A percentile compares a stretch with the other conserved stretches of the same genome.
Evolutionary conservation across 2,797 vertebrate genomes (phyloP).

Genomic region (Capromys pilorides): DNA sequence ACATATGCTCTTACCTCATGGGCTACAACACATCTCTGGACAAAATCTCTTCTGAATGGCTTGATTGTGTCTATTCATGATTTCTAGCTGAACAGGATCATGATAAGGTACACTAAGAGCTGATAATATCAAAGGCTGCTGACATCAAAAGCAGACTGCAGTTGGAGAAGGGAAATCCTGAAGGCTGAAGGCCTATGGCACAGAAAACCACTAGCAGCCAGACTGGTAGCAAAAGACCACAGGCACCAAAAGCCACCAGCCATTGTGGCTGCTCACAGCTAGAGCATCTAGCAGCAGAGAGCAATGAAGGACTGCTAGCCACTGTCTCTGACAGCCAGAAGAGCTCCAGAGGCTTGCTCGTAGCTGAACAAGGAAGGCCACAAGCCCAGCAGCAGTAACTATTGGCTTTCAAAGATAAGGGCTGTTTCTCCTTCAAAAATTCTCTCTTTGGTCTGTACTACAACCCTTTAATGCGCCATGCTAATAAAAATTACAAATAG

Average conservation of each 20-base stretch:
- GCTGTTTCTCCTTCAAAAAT: background rate
- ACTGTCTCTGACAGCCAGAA: background rate
- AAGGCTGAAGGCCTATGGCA: background rate
- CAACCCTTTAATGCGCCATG: background rate
- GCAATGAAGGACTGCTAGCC: background rate
- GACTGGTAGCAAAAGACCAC: background rate
- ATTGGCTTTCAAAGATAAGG: background rate
- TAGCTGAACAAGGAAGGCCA: background rate
- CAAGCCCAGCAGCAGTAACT: background rate
- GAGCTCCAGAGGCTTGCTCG: background rate
- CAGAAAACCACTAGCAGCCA: background rate
- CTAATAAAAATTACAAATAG: background rate
- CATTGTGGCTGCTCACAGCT: background rate
- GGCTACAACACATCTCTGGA: background rate
- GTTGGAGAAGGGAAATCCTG: background rate
- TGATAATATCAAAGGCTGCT: background rate
- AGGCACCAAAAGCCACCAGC: background rate
- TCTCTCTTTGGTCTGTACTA: background rate
- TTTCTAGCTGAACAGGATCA: background rate
- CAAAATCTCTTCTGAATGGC: background rate
- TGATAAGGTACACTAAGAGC: background rate
- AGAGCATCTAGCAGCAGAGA: background rate
- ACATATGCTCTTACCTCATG: background rate
- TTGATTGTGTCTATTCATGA: background rate
- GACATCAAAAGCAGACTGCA: background rate